Base-by-base conservation (phyloP, 2,888 invertebrate species). In the Leucoma salicis region DNA sequence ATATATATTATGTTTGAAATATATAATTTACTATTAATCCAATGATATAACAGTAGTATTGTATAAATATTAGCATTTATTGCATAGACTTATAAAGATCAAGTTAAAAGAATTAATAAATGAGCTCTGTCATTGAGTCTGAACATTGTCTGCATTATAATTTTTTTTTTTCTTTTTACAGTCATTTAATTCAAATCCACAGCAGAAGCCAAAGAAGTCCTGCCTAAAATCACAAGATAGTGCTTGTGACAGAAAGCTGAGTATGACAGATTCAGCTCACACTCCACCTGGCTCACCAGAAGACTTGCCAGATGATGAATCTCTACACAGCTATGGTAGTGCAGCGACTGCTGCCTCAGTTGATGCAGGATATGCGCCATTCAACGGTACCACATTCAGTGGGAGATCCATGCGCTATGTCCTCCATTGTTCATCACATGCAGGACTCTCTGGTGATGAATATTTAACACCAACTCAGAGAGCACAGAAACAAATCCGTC, bases 401-500 rank as follows among this genome's bases (percentile, higher is more conserved):
- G 93, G 93, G 5, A 86, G 93, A 36, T 92, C 92, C 46, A 93
- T 92, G 89, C 94, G 95, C 60, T 96, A 95, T 77, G 95, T 96
- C 46, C 93, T 96, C 35, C 96, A 96, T 76, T 96, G 96, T 75
- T 95, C 95, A 39, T 93, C 95, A 54, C 94, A 95, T 74, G 93
- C 94, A 3, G 94, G 94, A 0, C 92, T 93, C 35, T 93, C 94
- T 35, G 94, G 94, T 31, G 94, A 95, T 47, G 95, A 96, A 66
- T 97, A 97, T 78, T 90, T 96, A 43, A 97, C 97, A 37, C 97
- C 97, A 10, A 97, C 96, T 0, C 97, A 97, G 75, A 90, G 96
- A 47, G 96, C 96, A 7, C 94, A 95, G 66, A 91, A 93, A 57
- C 95, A 96, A 78, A 93, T 97, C 25, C 91, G 94, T 48, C 92